These are phyloP conservation scores for Agrochola lychnidis DNA, from an alignment of 2,888 invertebrate species.

Conservation along the genomic window DNA sequence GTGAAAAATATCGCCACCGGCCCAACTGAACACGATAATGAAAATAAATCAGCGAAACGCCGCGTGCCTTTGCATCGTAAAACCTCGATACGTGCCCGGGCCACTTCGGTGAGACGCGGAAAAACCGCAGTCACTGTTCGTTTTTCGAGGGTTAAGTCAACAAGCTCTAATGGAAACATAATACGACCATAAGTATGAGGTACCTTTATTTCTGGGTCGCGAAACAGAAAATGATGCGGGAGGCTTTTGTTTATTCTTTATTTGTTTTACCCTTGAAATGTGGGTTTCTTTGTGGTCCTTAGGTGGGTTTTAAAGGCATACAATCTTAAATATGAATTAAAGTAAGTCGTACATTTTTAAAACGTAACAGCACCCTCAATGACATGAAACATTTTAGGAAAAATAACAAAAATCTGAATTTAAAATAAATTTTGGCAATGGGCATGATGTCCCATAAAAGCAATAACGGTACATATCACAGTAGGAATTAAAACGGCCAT, in stretches of 20 bases:
- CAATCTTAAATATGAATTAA: conserved; percentile 12
- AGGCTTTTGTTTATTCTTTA: conserved; percentile 79
- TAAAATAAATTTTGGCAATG: conserved; percentile 38
- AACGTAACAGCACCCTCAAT: neutral
- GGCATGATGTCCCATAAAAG: conserved; percentile 46
- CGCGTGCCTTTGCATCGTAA: conserved; percentile 80
- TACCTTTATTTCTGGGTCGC: conserved; percentile 80
- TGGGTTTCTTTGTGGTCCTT: conserved; percentile 68
- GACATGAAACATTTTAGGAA: conserved; percentile 30
- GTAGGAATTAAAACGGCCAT: conserved; percentile 57
- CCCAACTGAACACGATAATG: conserved; percentile 79
- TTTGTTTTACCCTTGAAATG: conserved; percentile 78
- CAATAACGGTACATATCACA: conserved; percentile 59
- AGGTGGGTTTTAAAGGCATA: conserved; percentile 25
- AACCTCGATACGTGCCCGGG: conserved; percentile 76
- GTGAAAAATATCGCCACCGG: conserved; percentile 75
- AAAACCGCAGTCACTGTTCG: conserved; percentile 74
- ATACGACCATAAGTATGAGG: conserved; percentile 76
- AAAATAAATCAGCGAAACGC: conserved; percentile 80
- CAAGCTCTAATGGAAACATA: conserved; percentile 86
- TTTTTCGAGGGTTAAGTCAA: conserved; percentile 83
- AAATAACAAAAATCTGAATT: conserved; percentile 28
- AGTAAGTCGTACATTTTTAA: neutral
- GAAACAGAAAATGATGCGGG: conserved; percentile 82
- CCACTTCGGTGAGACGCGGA: conserved; percentile 66